Percentiles rank a stretch among this genome's conserved stretches.
These are phyloP conservation scores for Chloropsis hardwickii DNA, from an alignment of 2,113 vertebrate genomes.

Conservation along the genomic window DNA sequence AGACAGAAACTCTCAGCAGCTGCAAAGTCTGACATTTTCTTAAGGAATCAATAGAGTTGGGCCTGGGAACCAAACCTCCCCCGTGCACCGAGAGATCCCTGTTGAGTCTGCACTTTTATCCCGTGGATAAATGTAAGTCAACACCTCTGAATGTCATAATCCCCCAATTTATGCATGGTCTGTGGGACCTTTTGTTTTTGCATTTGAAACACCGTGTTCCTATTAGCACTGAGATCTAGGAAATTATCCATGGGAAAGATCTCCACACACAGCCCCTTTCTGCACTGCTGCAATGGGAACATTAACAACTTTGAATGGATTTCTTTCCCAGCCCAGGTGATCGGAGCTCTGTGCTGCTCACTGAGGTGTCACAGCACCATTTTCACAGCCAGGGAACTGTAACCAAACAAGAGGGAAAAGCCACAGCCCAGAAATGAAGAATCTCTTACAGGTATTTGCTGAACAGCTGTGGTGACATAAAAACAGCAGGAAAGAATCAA, in stretches of 20 bases:
- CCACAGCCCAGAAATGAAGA: not conserved
- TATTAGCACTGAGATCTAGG: not conserved
- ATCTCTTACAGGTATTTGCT: not conserved
- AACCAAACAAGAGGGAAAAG: not conserved
- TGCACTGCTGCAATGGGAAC: constrained; percentile 19
- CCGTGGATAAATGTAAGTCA: constrained; percentile 24
- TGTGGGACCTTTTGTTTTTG: constrained; percentile 10
- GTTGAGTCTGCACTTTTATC: constrained; percentile 53
- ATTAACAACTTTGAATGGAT: not conserved
- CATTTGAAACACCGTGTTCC: constrained; percentile 14
- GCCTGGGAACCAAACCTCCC: constrained; percentile 27
- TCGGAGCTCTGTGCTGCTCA: constrained; percentile 18
- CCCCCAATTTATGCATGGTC: not conserved
- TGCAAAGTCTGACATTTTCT: not conserved
- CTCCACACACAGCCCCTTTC: not conserved
- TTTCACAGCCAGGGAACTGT: constrained; percentile 18
- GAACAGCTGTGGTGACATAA: not conserved
- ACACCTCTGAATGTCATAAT: constrained; percentile 36
- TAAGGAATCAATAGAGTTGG: not conserved
- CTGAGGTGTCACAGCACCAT: constrained; percentile 39
- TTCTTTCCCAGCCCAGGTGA: constrained; percentile 35
- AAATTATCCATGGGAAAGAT: not conserved
- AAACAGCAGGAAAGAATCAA: not conserved
- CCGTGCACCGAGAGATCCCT: not conserved
- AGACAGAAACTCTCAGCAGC: not conserved